Percentiles rank a stretch among this genome's conserved stretches.
Conservation (phyloP, 2,797 vertebrate genomes). For the Typhlichthys subterraneus region DNA sequence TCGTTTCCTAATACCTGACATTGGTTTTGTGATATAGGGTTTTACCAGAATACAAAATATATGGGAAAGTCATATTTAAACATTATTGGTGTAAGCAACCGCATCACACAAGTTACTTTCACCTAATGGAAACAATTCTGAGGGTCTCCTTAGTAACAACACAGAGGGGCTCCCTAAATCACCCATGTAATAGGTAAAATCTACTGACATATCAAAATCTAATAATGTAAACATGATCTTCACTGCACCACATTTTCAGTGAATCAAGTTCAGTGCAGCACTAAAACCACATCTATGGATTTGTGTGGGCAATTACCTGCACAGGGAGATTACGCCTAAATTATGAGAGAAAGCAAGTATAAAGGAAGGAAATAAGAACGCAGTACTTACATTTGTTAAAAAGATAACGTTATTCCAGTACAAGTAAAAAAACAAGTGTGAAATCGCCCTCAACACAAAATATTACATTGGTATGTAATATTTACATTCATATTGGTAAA, state of each 20-base stretch:
- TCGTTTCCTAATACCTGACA: no score
- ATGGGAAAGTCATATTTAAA: no score
- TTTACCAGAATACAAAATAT: no score
- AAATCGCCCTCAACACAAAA: conserved; percentile 41
- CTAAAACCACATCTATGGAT: neutral
- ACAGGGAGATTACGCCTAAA: neutral
- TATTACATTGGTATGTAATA: conserved; percentile 52
- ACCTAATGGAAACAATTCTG: no score
- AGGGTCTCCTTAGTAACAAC: no score
- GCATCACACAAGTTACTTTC: no score
- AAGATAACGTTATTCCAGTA: conserved; percentile 17
- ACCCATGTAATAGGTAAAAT: conserved; percentile 28
- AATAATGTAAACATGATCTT: no score
- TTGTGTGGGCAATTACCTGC: no score
- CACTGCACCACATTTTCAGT: conserved; percentile 7
- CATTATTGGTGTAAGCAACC: no score
- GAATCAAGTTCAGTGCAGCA: conserved; percentile 41
- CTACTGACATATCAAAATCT: no score
- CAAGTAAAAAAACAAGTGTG: conserved; percentile 47
- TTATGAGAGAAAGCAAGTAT: conserved; percentile 18
- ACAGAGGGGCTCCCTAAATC: conserved; percentile 28
- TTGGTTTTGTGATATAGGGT: neutral
- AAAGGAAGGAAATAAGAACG: conserved; percentile 24
- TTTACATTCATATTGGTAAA: conserved; percentile 55
- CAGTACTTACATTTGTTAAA: conserved; percentile 32